A percentile compares a stretch with the other conserved stretches of the same genome.
These are phyloP conservation scores for Dorcus parallelipipedus DNA, from an alignment of 2,888 invertebrate species.

Conservation along the genomic window DNA sequence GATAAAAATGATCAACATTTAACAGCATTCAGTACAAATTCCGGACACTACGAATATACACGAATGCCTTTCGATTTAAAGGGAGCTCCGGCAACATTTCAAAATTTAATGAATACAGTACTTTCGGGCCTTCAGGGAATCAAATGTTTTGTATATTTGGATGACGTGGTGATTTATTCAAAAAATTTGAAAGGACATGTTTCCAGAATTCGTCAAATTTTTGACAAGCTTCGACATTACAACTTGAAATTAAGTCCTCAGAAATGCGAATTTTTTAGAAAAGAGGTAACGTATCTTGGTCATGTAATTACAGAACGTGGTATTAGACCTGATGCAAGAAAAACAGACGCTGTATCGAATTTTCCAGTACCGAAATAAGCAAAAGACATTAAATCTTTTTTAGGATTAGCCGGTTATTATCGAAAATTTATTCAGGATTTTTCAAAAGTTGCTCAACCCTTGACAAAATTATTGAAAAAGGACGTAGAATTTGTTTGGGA, in stretches of 20 bases:
- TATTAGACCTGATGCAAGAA: neutral
- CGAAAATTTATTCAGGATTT: no score
- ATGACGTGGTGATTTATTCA: conserved; percentile 30
- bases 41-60: conserved; percentile 28
- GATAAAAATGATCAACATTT: conserved; percentile 15
- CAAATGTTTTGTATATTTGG: conserved; percentile 37
- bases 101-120: conserved; percentile 32
- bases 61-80: conserved; percentile 33
- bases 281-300: conserved; percentile 1
- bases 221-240: neutral
- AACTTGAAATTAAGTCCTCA: conserved; percentile 2
- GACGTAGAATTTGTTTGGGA: no score
- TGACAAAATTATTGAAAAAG: no score
- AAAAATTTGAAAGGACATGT: conserved; percentile 27
- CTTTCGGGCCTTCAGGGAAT: conserved; percentile 28
- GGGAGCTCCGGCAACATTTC: conserved; percentile 33
- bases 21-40: conserved; percentile 27
- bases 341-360: no score
- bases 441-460: no score
- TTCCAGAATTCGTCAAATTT: conserved; percentile 12
- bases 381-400: no score
- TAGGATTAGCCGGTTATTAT: no score
- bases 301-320: neutral
- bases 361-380: no score
- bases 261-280: conserved; percentile 4